Conservation (phyloP, 1,140 invertebrate species). For the Maniola jurtina region DNA sequence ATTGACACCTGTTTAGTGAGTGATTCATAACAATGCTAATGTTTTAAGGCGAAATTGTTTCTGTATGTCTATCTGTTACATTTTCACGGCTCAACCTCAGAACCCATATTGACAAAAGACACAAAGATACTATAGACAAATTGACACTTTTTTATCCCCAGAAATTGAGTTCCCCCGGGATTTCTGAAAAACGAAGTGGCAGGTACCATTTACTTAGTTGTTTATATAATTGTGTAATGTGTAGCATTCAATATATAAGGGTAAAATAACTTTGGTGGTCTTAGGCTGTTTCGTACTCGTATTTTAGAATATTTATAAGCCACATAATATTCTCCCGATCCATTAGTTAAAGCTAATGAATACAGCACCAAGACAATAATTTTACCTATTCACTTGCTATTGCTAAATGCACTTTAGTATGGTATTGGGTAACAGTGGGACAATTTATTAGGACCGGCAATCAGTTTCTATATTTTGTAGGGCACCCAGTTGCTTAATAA, state of each 20-base stretch:
- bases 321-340: background rate
- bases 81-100: no score
- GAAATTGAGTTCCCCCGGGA: no score
- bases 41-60: no score
- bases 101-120: no score
- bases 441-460: constrained; percentile 17
- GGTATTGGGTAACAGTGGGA: constrained; percentile 7
- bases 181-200: no score
- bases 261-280: background rate
- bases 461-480: constrained; percentile 14
- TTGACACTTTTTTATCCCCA: no score
- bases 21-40: no score
- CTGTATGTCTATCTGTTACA: no score
- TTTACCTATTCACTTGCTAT: constrained; percentile 11
- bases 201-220: no score
- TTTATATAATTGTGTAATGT: no score
- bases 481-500: constrained; percentile 20
- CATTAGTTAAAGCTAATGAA: constrained; percentile 7
- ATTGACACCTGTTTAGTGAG: no score
- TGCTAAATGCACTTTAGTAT: constrained; percentile 11
- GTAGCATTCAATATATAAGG: background rate
- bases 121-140: no score
- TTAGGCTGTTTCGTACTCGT: background rate
- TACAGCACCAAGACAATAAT: constrained; percentile 17
- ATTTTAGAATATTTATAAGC: constrained; percentile 3